A percentile compares a stretch with the other conserved stretches of the same genome.
phyloP scores from a whole-genome alignment of 2,888 invertebrate genomes.

The Drosophila kokeensis region DNA sequence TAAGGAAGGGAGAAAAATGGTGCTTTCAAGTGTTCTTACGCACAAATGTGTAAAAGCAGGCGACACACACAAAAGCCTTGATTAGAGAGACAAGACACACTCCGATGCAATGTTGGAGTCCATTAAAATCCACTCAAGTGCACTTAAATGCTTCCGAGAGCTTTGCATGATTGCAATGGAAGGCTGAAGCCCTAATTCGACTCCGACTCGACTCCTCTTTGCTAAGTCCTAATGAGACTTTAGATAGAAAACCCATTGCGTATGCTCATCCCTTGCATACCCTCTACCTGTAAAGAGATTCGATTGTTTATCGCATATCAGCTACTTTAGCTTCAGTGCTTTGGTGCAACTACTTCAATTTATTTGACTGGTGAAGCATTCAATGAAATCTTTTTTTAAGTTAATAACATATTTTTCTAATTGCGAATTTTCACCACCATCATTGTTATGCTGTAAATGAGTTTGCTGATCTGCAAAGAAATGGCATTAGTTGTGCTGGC shows the following conservation, averaged over 20 bases:
- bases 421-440: slow-evolving; percentile 23
- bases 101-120: slow-evolving; percentile 58
- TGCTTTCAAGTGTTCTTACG: slow-evolving; percentile 21
- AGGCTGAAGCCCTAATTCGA: slow-evolving; percentile 20
- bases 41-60: slow-evolving; percentile 30
- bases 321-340: too few species aligned
- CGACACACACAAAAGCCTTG: slow-evolving; percentile 62
- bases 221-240: slow-evolving; percentile 44
- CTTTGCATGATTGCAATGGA: slow-evolving; percentile 44
- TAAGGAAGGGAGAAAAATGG: background rate
- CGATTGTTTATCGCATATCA: background rate
- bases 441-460: slow-evolving; percentile 28
- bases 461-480: slow-evolving; percentile 23
- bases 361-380: background rate
- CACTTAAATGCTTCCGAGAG: slow-evolving; percentile 80
- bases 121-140: slow-evolving; percentile 81
- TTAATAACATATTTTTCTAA: background rate
- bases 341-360: slow-evolving; percentile 14
- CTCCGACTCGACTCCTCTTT: slow-evolving; percentile 2
- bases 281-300: background rate
- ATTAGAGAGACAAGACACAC: slow-evolving; percentile 69
- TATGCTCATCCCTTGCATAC: slow-evolving; percentile 19
- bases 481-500: background rate
- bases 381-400: background rate
- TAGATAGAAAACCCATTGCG: slow-evolving; percentile 40